Evolutionary conservation across 2,797 vertebrate species (phyloP).

Genomic region (Clamator glandarius): DNA sequence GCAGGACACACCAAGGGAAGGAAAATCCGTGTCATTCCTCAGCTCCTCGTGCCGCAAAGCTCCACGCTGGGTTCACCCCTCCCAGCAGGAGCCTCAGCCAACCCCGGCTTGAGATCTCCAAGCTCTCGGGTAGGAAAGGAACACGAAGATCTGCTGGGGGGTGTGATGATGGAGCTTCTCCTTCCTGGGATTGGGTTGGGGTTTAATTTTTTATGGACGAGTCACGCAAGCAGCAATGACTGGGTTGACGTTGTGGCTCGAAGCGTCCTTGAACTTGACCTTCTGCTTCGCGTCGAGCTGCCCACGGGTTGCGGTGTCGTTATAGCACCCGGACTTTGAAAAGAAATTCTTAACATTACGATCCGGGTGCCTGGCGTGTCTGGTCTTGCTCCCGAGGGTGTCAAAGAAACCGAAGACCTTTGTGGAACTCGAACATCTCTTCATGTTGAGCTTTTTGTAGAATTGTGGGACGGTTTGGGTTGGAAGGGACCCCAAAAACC

Average conservation of each 20-base stretch:
- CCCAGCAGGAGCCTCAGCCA: not conserved
- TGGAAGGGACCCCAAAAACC: too few relatives aligned
- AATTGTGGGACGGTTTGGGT: too few relatives aligned
- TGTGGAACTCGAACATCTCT: not conserved
- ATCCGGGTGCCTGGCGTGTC: not conserved
- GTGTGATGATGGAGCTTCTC: not conserved
- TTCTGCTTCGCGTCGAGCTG: not conserved
- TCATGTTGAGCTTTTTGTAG: not conserved
- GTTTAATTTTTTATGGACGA: not conserved
- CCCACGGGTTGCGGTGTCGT: not conserved
- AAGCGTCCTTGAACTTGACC: not conserved
- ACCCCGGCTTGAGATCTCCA: not conserved
- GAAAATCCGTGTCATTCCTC: not conserved
- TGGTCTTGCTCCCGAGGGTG: not conserved
- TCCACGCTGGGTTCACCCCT: not conserved
- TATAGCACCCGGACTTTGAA: not conserved
- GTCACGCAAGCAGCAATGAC: not conserved
- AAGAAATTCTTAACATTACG: accelerated
- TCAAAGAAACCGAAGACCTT: not conserved
- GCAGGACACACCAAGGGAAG: not conserved
- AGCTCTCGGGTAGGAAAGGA: not conserved
- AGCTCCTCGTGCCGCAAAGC: not conserved
- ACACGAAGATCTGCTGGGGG: not conserved
- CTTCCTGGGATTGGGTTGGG: not conserved
- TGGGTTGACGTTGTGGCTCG: too few relatives aligned